These are phyloP conservation scores for Troglohyphantes excavatus DNA, from an alignment of 2,888 invertebrate genomes.

Conservation along the genomic window DNA sequence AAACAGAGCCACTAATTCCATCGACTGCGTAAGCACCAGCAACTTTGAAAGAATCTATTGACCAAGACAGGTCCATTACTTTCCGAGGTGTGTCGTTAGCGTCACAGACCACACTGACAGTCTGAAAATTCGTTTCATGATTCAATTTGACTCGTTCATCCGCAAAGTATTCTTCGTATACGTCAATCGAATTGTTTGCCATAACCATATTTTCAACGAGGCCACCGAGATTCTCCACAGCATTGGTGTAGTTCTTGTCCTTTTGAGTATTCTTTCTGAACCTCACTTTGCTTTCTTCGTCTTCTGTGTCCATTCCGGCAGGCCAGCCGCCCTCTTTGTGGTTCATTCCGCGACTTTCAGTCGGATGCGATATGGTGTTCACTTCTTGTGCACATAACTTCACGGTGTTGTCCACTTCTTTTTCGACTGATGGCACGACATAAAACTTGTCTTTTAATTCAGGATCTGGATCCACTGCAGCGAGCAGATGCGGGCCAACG, in stretches of 20 bases:
- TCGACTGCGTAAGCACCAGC: slow-evolving; percentile 93
- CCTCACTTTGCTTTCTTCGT: slow-evolving; percentile 92
- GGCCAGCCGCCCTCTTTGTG: slow-evolving; percentile 98
- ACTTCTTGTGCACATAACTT: slow-evolving; percentile 82
- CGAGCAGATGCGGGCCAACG: slow-evolving; percentile 37
- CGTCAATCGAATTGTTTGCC: slow-evolving; percentile 96
- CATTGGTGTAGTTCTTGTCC: slow-evolving; percentile 91
- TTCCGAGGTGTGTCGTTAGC: slow-evolving; percentile 82
- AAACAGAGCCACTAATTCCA: slow-evolving; percentile 87
- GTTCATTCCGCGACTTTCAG: slow-evolving; percentile 89
- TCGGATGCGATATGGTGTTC: slow-evolving; percentile 88
- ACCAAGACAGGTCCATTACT: slow-evolving; percentile 90
- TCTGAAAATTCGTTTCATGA: not conserved
- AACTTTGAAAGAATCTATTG: slow-evolving; percentile 90
- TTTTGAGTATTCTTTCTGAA: slow-evolving; percentile 96
- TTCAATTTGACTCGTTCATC: slow-evolving; percentile 86
- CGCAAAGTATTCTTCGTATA: slow-evolving; percentile 94
- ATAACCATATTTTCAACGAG: slow-evolving; percentile 93
- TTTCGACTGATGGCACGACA: not conserved
- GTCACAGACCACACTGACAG: slow-evolving; percentile 81
- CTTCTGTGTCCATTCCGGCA: slow-evolving; percentile 92
- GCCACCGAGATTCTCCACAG: slow-evolving; percentile 89
- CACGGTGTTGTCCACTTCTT: slow-evolving; percentile 29
- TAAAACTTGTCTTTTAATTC: slow-evolving; percentile 30
- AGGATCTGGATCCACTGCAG: slow-evolving; percentile 37